A percentile compares a stretch with the other conserved stretches of the same genome.
phyloP scores from a whole-genome alignment of 2,113 vertebrate genomes.

The Chaetops frenatus region DNA sequence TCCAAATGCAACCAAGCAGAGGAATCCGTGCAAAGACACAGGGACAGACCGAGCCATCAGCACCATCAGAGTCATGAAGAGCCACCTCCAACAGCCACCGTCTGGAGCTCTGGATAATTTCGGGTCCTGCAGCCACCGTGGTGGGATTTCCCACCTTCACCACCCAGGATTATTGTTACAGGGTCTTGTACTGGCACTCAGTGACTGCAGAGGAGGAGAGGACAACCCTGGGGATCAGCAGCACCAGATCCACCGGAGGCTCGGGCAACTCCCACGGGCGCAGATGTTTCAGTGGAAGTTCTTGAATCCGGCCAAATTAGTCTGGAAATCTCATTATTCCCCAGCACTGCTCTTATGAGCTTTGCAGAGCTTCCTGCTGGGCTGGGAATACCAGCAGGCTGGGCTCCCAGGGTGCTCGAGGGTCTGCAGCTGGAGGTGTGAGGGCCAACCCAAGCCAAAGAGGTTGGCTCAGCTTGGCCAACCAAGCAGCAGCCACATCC shows the following conservation, averaged over 20 bases:
- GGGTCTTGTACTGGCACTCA: not conserved
- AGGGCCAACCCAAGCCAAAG: not conserved
- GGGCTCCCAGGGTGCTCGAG: not conserved
- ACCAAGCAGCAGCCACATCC: not conserved
- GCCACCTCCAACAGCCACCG: fast-evolving
- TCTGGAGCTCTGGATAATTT: not conserved
- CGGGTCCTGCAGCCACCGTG: not conserved
- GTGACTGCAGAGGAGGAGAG: not conserved
- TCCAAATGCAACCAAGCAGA: not conserved
- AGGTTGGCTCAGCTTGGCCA: not conserved
- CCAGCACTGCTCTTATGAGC: not conserved
- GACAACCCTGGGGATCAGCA: not conserved
- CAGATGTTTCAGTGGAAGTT: slow-evolving; percentile 12
- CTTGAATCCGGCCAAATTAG: not conserved
- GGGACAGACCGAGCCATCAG: not conserved
- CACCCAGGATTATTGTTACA: not conserved
- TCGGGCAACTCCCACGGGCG: not conserved
- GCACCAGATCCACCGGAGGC: not conserved
- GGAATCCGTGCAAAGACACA: not conserved
- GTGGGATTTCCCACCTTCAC: not conserved
- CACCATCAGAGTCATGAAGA: not conserved
- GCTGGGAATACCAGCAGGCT: not conserved
- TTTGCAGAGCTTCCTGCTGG: slow-evolving; percentile 53
- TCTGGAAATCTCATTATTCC: slow-evolving; percentile 56
- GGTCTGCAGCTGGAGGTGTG: not conserved